Conservation (phyloP, 1,140 invertebrate species). For the Diuraphis noxia region DNA sequence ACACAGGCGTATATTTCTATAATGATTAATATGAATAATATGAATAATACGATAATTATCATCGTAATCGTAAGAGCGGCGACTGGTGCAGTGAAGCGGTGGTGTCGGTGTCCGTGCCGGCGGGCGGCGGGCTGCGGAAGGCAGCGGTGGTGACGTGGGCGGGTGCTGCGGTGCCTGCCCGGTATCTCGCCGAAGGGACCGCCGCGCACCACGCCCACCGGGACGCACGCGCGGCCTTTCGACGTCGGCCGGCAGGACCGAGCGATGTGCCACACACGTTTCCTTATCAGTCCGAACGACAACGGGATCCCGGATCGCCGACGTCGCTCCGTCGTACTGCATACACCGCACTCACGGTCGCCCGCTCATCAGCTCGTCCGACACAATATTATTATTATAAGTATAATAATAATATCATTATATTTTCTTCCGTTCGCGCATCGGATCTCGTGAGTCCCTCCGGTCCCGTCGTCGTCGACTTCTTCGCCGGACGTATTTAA, state of each 20-base stretch:
- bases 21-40: background rate
- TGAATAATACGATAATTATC: background rate
- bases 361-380: background rate
- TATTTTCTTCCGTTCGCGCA: background rate
- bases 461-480: background rate
- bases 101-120: background rate
- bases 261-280: background rate
- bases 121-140: background rate
- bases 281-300: constrained; percentile 45
- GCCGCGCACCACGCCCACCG: constrained; percentile 37
- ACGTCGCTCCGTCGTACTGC: background rate
- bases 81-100: background rate
- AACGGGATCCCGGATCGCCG: constrained; percentile 36
- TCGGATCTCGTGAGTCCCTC: background rate
- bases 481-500: too few species aligned
- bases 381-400: background rate
- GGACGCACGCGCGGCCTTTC: constrained; percentile 29
- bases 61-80: background rate
- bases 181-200: constrained; percentile 19
- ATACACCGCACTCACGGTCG: background rate
- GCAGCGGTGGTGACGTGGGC: constrained; percentile 1
- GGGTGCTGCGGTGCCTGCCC: constrained; percentile 16
- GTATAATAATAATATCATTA: too few species aligned
- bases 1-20: background rate
- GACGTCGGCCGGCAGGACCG: background rate